phyloP scores from a whole-genome alignment of 92 coral and sea anemone species.

The Phymanthus crucifer region DNA sequence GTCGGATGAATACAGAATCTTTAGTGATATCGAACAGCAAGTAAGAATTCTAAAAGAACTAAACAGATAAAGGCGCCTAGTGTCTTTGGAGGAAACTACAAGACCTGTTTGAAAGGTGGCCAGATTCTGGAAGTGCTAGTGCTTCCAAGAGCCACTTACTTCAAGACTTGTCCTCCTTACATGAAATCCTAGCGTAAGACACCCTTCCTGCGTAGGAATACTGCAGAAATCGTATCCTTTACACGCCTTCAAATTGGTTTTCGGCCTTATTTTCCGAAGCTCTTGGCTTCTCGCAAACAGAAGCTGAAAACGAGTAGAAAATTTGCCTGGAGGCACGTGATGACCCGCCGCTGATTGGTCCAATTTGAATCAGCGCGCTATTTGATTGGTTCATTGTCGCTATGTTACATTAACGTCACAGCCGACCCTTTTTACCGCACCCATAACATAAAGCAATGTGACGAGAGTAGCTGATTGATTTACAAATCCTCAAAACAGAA shows the following conservation, averaged over 20 bases:
- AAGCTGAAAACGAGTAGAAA: conserved; percentile 67
- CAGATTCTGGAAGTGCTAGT: conserved; percentile 10
- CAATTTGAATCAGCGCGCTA: conserved; percentile 68
- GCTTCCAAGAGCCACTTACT: conserved; percentile 19
- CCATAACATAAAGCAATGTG: conserved; percentile 50
- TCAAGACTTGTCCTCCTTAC: conserved; percentile 20
- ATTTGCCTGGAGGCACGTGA: conserved; percentile 87
- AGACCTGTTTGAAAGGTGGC: conserved; percentile 42
- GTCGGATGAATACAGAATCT: background rate
- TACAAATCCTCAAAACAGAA: conserved; percentile 23
- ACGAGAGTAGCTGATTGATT: conserved; percentile 31
- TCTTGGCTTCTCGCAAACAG: conserved; percentile 76
- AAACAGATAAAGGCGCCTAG: conserved; percentile 31
- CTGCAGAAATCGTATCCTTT: conserved; percentile 42
- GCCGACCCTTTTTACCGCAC: conserved; percentile 70
- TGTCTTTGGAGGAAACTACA: background rate
- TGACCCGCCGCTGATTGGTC: conserved; percentile 70
- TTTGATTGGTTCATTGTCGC: conserved; percentile 89
- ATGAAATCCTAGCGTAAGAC: conserved; percentile 33
- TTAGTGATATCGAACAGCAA: conserved; percentile 19
- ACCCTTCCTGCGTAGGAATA: conserved; percentile 32
- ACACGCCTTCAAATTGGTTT: conserved; percentile 37
- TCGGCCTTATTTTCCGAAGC: conserved; percentile 55
- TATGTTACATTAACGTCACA: conserved; percentile 93
- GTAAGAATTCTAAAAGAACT: conserved; percentile 11